Evolutionary conservation across 2,888 invertebrate genomes (phyloP), one percentile per base, ranked within the genome.

Genomic region (Apotomis betuletana): DNA sequence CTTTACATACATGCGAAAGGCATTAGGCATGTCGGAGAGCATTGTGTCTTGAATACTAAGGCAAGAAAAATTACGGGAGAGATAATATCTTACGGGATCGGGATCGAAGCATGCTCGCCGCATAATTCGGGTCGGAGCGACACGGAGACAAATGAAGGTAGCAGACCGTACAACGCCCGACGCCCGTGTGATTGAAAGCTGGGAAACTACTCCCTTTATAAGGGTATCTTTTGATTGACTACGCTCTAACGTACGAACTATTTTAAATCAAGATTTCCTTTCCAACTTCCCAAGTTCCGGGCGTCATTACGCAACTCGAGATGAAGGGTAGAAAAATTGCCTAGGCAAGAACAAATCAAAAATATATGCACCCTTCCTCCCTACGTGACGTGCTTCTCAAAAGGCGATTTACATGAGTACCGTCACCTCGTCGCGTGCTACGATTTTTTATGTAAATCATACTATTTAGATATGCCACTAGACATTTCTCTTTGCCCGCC

Each of bases 361-460:
- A 93, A 93, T 91, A 92, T 92, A 93, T 93, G 92, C 93, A 93
- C 93, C 93, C 93, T 92, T 89, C 87, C 83, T 77, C 75, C 79
- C 83, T 88, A 93, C 93, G 93, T 93, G 93, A 89, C 86, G 85
- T 80, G 91, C 81, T 87, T 90, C 78, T 84, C 84, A 88, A 87
- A 81, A 80, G 79, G 81, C 85, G 82, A 91, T 91, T 92, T 92
- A 89, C 90, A 89, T 90, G 88, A 85, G 82, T 83, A 82, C 83
- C 85, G 83, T 83, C 87, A 87, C 88, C 86, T 86, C 80, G 88
- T 91, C 91, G 90, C 90, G 90, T 91, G 91, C 89, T 84, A 78
- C 85, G 86, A 90, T 91, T 92, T 92, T 92, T 92, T 92, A 92
- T 93, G 91, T 90, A 92, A 92, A 92, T 92, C 88, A 84, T 86